Percentiles rank a stretch among this genome's conserved stretches.
Conservation (phyloP, 2,113 vertebrate genomes). For the Cyanoderma ruficeps region DNA sequence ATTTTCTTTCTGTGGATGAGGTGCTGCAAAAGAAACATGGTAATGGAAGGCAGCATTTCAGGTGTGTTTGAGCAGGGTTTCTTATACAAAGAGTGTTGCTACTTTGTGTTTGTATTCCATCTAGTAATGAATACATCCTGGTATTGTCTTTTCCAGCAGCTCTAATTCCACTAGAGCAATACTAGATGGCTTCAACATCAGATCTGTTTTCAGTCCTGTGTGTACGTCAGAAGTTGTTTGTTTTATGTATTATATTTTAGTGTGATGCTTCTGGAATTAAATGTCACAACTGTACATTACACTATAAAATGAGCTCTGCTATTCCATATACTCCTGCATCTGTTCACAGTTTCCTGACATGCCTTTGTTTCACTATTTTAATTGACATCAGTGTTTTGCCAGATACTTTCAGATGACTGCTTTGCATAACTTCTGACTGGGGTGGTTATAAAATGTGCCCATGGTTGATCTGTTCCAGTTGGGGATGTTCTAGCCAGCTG, state of each 20-base stretch:
- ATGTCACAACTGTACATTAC: background rate
- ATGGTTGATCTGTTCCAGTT: background rate
- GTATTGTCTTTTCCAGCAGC: background rate
- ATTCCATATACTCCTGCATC: background rate
- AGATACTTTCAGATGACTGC: background rate
- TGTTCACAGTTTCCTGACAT: background rate
- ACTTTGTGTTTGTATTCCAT: background rate
- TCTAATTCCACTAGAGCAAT: background rate
- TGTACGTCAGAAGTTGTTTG: background rate
- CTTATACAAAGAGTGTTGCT: background rate
- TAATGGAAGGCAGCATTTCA: background rate
- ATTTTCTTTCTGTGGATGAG: background rate
- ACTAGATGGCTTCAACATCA: background rate
- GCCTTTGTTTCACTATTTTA: background rate
- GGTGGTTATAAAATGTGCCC: background rate
- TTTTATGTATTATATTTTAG: background rate
- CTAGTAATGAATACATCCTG: background rate
- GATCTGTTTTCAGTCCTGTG: background rate
- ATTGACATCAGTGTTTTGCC: background rate
- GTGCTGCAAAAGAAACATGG: background rate
- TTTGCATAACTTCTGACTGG: background rate
- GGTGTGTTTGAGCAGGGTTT: background rate
- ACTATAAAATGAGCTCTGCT: background rate
- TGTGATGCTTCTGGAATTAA: slow-evolving; percentile 3
- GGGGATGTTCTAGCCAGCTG: background rate